Evolutionary conservation across 1,140 invertebrate genomes (phyloP).

Genomic region (Spodoptera frugiperda): DNA sequence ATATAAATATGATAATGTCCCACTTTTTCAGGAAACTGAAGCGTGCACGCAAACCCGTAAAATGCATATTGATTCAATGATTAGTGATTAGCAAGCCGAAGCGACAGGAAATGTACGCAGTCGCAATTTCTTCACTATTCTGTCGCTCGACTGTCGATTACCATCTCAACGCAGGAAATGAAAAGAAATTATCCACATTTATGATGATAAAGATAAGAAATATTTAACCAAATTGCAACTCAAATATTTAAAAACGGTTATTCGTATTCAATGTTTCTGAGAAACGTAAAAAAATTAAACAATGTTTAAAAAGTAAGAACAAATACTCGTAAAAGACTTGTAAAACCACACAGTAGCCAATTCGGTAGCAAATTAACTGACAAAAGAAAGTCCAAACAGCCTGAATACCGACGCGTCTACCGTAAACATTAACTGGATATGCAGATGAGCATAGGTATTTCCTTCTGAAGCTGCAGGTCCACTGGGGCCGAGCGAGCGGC

Average conservation of each 20-base stretch:
- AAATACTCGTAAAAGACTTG: background rate
- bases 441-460: slow-evolving; percentile 57
- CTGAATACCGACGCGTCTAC: slow-evolving; percentile 57
- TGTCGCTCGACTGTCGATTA: slow-evolving; percentile 27
- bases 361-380: slow-evolving; percentile 27
- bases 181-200: slow-evolving; percentile 14
- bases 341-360: slow-evolving; percentile 2
- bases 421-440: slow-evolving; percentile 55
- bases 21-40: slow-evolving; percentile 73
- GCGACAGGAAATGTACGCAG: slow-evolving; percentile 64
- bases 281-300: background rate
- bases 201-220: too few species aligned
- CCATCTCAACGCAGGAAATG: background rate
- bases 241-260: too few species aligned
- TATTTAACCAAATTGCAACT: too few species aligned
- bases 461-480: slow-evolving; percentile 51
- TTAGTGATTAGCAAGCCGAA: slow-evolving; percentile 63
- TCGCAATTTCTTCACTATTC: slow-evolving; percentile 38
- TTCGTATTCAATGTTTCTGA: too few species aligned
- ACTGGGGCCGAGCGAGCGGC: slow-evolving; percentile 54
- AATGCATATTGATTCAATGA: slow-evolving; percentile 60
- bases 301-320: background rate
- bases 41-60: slow-evolving; percentile 62
- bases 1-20: slow-evolving; percentile 78
- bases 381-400: slow-evolving; percentile 45